phyloP scores from a whole-genome alignment of 2,888 invertebrate species.

The Brenthis daphne region DNA sequence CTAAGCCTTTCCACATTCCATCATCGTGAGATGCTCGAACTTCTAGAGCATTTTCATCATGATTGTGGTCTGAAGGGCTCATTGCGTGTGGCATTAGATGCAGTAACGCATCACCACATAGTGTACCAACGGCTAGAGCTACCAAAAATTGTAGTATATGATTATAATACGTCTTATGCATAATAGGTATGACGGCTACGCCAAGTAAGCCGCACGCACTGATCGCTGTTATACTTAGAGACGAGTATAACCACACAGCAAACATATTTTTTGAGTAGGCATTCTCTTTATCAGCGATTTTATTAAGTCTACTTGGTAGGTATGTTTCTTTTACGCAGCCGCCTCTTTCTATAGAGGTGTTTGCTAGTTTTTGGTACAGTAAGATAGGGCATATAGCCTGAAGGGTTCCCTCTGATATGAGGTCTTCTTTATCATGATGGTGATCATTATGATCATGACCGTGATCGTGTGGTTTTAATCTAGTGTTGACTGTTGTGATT shows the following conservation, averaged over 20 bases:
- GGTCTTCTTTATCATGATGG: slow-evolving; percentile 49
- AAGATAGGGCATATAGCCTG: slow-evolving; percentile 85
- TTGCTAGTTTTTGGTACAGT: slow-evolving; percentile 84
- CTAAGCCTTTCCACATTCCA: slow-evolving; percentile 93
- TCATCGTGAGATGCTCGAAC: slow-evolving; percentile 78
- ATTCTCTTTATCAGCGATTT: slow-evolving; percentile 46
- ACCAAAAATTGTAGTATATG: slow-evolving; percentile 95
- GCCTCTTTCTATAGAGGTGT: slow-evolving; percentile 74
- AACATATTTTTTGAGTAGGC: slow-evolving; percentile 64
- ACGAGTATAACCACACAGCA: slow-evolving; percentile 92
- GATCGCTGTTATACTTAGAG: slow-evolving; percentile 90
- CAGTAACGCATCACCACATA: slow-evolving; percentile 94
- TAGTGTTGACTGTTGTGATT: slow-evolving; percentile 67
- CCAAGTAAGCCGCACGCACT: slow-evolving; percentile 94
- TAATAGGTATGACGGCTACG: slow-evolving; percentile 94
- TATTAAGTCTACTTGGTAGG: slow-evolving; percentile 46
- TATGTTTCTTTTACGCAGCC: slow-evolving; percentile 80
- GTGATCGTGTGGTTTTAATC: slow-evolving; percentile 60
- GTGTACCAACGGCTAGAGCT: slow-evolving; percentile 94
- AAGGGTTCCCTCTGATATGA: slow-evolving; percentile 63
- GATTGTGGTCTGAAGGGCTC: slow-evolving; percentile 60
- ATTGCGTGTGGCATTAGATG: slow-evolving; percentile 95
- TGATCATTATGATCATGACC: slow-evolving; percentile 52
- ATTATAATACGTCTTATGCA: slow-evolving; percentile 94
- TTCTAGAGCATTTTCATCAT: slow-evolving; percentile 47